Evolutionary conservation across 2,797 vertebrate genomes (phyloP).

Genomic region (Ctenosaura bakeri): DNA sequence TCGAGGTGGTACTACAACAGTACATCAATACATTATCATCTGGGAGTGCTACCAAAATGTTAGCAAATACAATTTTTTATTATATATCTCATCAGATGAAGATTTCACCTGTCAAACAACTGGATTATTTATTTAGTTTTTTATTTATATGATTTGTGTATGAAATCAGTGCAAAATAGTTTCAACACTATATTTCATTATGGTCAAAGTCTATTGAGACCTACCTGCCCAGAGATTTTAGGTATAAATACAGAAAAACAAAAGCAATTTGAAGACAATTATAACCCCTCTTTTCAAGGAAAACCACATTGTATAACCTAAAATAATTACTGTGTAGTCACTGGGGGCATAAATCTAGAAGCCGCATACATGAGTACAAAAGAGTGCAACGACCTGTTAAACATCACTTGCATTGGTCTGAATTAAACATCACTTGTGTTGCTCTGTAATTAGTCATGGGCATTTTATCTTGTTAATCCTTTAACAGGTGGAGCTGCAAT

Average conservation of each 20-base stretch:
- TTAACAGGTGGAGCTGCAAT: not conserved
- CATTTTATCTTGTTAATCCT: constrained; percentile 41
- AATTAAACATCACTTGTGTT: not conserved
- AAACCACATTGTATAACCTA: constrained; percentile 8
- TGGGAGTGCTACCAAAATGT: not conserved
- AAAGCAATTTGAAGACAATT: not conserved
- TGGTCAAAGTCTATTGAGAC: not conserved
- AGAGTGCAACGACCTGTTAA: not conserved
- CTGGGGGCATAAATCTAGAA: constrained; percentile 36
- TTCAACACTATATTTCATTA: not conserved
- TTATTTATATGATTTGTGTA: not conserved
- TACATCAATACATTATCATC: too few species aligned
- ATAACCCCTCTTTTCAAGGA: constrained; percentile 4
- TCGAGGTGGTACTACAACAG: too few species aligned
- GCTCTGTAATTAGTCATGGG: constrained; percentile 35
- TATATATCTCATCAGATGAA: not conserved
- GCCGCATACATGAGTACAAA: not conserved
- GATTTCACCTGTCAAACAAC: not conserved
- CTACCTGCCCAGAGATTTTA: not conserved
- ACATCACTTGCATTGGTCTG: constrained; percentile 17
- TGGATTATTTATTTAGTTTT: not conserved
- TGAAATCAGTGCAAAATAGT: constrained; percentile 2
- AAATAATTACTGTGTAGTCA: constrained; percentile 24
- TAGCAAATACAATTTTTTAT: not conserved
- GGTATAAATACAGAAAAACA: not conserved